These are phyloP conservation scores for Chaetodon trifascialis DNA, from an alignment of 2,113 vertebrate genomes.

Conservation along the genomic window DNA sequence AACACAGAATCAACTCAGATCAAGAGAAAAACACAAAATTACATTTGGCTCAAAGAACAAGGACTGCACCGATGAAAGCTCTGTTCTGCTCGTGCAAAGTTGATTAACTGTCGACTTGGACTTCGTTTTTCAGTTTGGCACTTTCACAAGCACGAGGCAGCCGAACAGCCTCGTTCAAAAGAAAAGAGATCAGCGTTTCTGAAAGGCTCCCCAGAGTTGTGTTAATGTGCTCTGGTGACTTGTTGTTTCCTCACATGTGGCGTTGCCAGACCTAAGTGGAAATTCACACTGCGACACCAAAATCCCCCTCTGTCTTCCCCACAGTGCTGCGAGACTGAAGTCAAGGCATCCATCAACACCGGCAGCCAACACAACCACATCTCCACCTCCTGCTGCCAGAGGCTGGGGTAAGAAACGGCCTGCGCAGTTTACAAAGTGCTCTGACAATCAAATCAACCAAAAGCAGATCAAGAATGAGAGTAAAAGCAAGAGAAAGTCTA, in stretches of 20 bases:
- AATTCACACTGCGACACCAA: constrained; percentile 41
- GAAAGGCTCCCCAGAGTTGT: constrained; percentile 20
- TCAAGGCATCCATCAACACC: constrained; percentile 90
- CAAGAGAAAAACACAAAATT: constrained; percentile 13
- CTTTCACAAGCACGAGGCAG: constrained; percentile 5
- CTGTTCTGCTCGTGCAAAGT: constrained; percentile 17
- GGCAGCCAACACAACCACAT: constrained; percentile 90
- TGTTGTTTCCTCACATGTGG: constrained; percentile 22
- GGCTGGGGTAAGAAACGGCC: constrained; percentile 91
- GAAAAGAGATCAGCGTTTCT: constrained; percentile 21
- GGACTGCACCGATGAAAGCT: background rate
- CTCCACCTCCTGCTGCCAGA: constrained; percentile 88
- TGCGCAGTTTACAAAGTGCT: background rate
- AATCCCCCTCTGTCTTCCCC: constrained; percentile 41
- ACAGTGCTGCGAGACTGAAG: constrained; percentile 87
- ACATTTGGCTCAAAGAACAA: constrained; percentile 6
- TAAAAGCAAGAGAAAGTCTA: background rate
- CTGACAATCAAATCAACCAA: background rate
- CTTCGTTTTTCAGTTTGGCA: constrained; percentile 36
- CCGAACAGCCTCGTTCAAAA: constrained; percentile 19
- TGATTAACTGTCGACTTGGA: constrained; percentile 8
- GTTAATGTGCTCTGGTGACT: constrained; percentile 36
- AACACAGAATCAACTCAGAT: constrained; percentile 33
- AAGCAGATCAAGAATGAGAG: background rate
- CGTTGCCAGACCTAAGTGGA: constrained; percentile 14